phyloP scores from a whole-genome alignment of 2,888 invertebrate genomes.

The Hypselothyrea guttata region DNA sequence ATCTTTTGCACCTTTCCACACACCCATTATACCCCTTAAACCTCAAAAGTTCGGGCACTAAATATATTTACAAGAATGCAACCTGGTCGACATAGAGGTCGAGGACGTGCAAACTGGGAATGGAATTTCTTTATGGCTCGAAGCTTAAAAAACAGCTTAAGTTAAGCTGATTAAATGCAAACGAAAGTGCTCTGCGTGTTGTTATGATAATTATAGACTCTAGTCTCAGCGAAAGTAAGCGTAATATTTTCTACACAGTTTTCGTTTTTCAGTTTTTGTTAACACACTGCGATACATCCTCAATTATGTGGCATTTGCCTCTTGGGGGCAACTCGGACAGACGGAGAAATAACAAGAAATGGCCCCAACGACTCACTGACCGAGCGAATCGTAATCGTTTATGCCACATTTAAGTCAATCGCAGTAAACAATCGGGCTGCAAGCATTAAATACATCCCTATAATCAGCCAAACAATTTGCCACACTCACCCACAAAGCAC shows the following conservation, averaged over 20 bases:
- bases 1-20: too few species aligned
- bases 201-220: conserved; percentile 7
- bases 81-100: conserved; percentile 38
- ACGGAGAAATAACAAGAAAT: not conserved
- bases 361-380: not conserved
- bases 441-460: conserved; percentile 51
- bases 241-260: not conserved
- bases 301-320: not conserved
- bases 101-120: conserved; percentile 49
- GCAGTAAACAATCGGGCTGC: conserved; percentile 32
- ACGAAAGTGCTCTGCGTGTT: conserved; percentile 5
- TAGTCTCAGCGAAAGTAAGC: not conserved
- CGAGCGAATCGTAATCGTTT: conserved; percentile 26
- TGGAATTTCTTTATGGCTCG: not conserved
- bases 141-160: not conserved
- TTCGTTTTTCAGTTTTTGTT: too few species aligned
- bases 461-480: conserved; percentile 65
- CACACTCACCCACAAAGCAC: conserved; percentile 68
- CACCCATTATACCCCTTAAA: too few species aligned
- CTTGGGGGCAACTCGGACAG: not conserved
- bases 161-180: conserved; percentile 3
- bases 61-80: too few species aligned
- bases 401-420: conserved; percentile 47
- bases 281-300: conserved; percentile 12
- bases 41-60: too few species aligned